Percentiles rank a stretch among this genome's conserved stretches.
Evolutionary conservation across 1,140 invertebrate species (phyloP).

Genomic region (Daktulosphaira vitifoliae): DNA sequence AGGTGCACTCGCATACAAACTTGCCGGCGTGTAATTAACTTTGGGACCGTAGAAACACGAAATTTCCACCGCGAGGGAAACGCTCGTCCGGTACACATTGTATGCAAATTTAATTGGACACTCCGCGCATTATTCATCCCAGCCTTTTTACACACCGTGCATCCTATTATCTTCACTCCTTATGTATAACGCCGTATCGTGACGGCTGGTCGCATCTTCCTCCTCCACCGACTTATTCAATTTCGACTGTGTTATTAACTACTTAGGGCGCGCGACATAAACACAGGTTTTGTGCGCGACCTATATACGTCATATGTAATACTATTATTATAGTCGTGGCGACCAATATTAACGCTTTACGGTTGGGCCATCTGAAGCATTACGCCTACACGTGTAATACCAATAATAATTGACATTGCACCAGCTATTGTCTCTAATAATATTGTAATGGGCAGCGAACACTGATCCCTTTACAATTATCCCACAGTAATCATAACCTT

Average conservation of each 20-base stretch:
- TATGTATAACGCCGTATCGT: too few relatives aligned
- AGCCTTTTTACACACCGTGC: too few relatives aligned
- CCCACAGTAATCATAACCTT: too few relatives aligned
- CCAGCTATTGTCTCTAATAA: conserved; percentile 25
- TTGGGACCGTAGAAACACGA: neutral
- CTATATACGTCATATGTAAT: neutral
- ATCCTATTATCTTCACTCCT: too few relatives aligned
- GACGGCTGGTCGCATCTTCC: neutral
- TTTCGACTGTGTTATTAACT: conserved; percentile 19
- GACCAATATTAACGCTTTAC: conserved; percentile 13
- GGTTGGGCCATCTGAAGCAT: neutral
- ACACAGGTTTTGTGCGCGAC: conserved; percentile 13
- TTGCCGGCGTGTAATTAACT: conserved; percentile 27
- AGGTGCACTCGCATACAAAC: neutral
- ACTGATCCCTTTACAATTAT: too few relatives aligned
- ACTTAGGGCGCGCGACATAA: conserved; percentile 32
- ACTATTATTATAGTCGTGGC: neutral
- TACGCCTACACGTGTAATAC: too few relatives aligned
- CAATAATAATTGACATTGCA: conserved; percentile 25
- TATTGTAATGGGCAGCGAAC: too few relatives aligned
- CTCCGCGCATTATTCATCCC: too few relatives aligned
- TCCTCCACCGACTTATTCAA: neutral
- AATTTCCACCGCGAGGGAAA: neutral
- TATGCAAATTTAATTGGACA: conserved; percentile 30
- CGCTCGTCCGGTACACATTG: conserved; percentile 5